Percentiles rank a stretch among this genome's conserved stretches.
Conservation (phyloP, 2,113 vertebrate species). For the Amia ocellicauda region DNA sequence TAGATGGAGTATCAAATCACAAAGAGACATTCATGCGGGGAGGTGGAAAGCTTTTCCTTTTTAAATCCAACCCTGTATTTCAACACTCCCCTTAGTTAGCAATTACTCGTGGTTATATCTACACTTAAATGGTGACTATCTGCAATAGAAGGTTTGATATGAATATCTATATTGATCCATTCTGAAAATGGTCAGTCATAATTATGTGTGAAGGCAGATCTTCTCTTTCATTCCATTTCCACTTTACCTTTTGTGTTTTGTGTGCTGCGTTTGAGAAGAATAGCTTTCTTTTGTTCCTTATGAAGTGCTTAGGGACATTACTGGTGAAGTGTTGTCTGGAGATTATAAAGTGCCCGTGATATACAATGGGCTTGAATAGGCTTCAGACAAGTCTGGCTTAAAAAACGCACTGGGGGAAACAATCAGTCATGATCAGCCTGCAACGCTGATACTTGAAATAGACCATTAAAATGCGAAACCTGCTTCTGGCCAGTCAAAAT, state of each 20-base stretch:
- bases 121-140: no score
- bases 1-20: slow-evolving; percentile 29
- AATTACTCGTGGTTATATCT: no score
- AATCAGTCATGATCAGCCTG: slow-evolving; percentile 35
- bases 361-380: slow-evolving; percentile 42
- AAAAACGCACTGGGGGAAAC: slow-evolving; percentile 33
- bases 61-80: slow-evolving; percentile 6
- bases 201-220: no score
- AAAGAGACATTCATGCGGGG: slow-evolving; percentile 16
- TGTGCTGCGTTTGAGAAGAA: slow-evolving; percentile 14
- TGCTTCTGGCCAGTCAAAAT: background rate
- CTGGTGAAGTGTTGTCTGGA: slow-evolving; percentile 21
- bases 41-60: slow-evolving; percentile 6
- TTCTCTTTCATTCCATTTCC: background rate
- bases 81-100: background rate
- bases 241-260: background rate
- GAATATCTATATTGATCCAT: no score
- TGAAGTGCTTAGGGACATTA: slow-evolving; percentile 20
- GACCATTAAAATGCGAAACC: slow-evolving; percentile 3
- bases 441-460: slow-evolving; percentile 19
- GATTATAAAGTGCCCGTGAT: slow-evolving; percentile 35
- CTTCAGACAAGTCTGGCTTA: slow-evolving; percentile 34
- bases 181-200: no score
- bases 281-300: slow-evolving; percentile 21
- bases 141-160: no score